Conservation (phyloP, 2,888 invertebrate genomes). For the Tupiocoris notatus region DNA sequence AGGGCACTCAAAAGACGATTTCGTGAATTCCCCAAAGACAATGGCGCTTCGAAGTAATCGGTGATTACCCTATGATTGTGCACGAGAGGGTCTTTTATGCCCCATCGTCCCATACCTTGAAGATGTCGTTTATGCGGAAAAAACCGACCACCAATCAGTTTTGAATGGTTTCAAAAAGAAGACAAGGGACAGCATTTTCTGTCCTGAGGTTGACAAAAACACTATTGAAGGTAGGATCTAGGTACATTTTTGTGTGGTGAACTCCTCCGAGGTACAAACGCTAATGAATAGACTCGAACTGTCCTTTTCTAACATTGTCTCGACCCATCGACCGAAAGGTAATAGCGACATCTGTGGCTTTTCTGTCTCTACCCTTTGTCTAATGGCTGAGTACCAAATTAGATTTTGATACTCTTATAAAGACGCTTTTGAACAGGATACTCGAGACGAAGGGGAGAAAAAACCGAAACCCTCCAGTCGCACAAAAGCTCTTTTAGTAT, state of each 20-base stretch:
- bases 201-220: conserved; percentile 17
- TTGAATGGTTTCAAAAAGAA: conserved; percentile 20
- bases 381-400: conserved; percentile 40
- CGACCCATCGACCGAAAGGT: conserved; percentile 7
- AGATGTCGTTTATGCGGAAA: conserved; percentile 14
- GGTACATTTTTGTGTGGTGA: neutral
- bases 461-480: conserved; percentile 14
- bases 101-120: conserved; percentile 1
- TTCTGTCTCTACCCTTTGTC: conserved; percentile 9
- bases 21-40: conserved; percentile 2
- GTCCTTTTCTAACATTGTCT: conserved; percentile 32
- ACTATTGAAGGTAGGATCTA: conserved; percentile 26
- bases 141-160: conserved; percentile 36
- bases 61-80: conserved; percentile 25
- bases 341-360: conserved; percentile 40
- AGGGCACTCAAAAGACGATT: conserved; percentile 24
- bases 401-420: conserved; percentile 44
- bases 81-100: neutral
- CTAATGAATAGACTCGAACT: conserved; percentile 38
- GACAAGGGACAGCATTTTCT: conserved; percentile 13
- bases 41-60: conserved; percentile 31
- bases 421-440: conserved; percentile 41
- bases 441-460: neutral
- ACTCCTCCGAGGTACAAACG: conserved; percentile 13
- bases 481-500: conserved; percentile 26